A percentile compares a stretch with the other conserved stretches of the same genome.
Evolutionary conservation across 2,797 vertebrate species (phyloP).

Genomic region (Sciaenops ocellatus): DNA sequence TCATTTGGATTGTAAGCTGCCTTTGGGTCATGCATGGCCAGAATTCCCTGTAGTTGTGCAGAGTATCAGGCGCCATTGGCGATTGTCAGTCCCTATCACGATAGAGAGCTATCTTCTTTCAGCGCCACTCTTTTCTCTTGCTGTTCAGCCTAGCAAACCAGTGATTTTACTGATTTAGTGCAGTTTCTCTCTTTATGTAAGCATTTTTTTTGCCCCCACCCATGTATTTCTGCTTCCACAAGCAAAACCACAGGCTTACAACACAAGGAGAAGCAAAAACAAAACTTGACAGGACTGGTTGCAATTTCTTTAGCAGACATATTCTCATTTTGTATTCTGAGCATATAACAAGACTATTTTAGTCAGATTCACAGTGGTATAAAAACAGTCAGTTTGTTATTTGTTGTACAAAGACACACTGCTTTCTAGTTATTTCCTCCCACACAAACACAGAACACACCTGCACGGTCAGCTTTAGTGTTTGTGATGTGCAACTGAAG

Average conservation of each 20-base stretch:
- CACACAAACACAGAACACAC: neutral
- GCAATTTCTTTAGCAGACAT: neutral
- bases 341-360: neutral
- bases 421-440: neutral
- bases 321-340: slow-evolving; percentile 29
- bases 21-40: neutral
- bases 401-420: neutral
- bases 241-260: slow-evolving; percentile 29
- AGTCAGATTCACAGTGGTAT: no score
- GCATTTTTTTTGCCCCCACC: neutral
- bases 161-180: slow-evolving; percentile 2
- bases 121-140: neutral
- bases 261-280: slow-evolving; percentile 1
- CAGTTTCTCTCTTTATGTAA: neutral
- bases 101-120: slow-evolving; percentile 5
- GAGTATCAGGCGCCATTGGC: neutral
- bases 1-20: neutral
- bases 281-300: neutral
- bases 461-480: neutral
- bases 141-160: neutral
- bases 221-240: slow-evolving; percentile 17
- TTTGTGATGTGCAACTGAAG: neutral
- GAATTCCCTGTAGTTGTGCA: neutral
- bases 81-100: slow-evolving; percentile 8
- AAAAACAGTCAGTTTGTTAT: neutral